A percentile compares a stretch with the other conserved stretches of the same genome.
phyloP scores from a whole-genome alignment of 2,113 vertebrate species.

The Nothobranchius furzeri region DNA sequence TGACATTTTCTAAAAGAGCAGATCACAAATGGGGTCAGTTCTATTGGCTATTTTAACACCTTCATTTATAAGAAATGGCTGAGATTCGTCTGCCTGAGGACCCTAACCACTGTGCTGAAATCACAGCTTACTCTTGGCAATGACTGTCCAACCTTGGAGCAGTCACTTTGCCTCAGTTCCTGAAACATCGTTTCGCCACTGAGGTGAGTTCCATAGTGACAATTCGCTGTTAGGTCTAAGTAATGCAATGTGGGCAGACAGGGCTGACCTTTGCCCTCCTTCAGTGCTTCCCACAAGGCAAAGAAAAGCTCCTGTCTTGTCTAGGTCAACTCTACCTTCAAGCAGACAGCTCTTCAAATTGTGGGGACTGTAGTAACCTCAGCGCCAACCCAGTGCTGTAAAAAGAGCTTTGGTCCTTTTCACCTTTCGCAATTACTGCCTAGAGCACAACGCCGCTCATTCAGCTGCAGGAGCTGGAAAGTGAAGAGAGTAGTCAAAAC shows the following conservation, averaged over 20 bases:
- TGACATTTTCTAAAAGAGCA: slow-evolving; percentile 1
- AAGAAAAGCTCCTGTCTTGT: slow-evolving; percentile 53
- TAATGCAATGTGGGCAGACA: slow-evolving; percentile 52
- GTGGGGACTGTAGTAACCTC: slow-evolving; percentile 61
- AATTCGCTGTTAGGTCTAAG: slow-evolving; percentile 65
- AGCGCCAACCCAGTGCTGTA: slow-evolving; percentile 42
- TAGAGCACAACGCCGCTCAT: slow-evolving; percentile 28
- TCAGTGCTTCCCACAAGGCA: slow-evolving; percentile 61
- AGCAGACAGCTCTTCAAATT: slow-evolving; percentile 58
- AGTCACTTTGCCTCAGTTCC: slow-evolving; percentile 45
- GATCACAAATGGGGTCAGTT: slow-evolving; percentile 2
- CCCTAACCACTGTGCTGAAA: slow-evolving; percentile 9
- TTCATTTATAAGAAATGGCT: slow-evolving; percentile 20
- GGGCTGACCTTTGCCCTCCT: slow-evolving; percentile 49
- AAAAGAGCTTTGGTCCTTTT: slow-evolving; percentile 39
- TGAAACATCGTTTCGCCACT: slow-evolving; percentile 55
- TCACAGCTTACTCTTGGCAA: slow-evolving; percentile 38
- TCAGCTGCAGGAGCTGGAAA: slow-evolving; percentile 42
- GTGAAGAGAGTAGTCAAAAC: slow-evolving; percentile 50
- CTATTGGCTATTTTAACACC: slow-evolving; percentile 17
- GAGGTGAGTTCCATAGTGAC: slow-evolving; percentile 54
- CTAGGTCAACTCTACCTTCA: slow-evolving; percentile 70
- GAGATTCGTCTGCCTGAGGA: slow-evolving; percentile 15
- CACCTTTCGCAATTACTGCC: slow-evolving; percentile 59
- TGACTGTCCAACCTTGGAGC: slow-evolving; percentile 40